These are phyloP conservation scores for Melolontha melolontha DNA, from an alignment of 2,888 invertebrate species.

Conservation along the genomic window DNA sequence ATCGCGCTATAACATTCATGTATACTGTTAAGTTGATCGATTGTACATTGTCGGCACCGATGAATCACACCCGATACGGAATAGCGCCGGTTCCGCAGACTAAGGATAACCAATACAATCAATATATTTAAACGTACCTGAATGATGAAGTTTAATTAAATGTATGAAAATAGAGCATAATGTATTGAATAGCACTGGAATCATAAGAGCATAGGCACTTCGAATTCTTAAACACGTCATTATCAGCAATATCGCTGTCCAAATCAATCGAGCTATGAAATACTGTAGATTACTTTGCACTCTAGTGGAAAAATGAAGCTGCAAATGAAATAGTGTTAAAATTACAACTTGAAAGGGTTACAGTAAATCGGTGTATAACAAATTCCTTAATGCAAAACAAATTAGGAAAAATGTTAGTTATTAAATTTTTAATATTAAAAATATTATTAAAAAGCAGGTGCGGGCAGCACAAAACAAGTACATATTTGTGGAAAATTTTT, in stretches of 20 bases:
- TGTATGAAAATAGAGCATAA: conserved; percentile 55
- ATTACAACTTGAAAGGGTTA: neutral
- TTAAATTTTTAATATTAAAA: too few relatives aligned
- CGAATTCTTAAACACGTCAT: conserved; percentile 57
- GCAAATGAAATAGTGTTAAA: conserved; percentile 45
- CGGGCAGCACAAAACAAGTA: too few relatives aligned
- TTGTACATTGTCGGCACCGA: too few relatives aligned
- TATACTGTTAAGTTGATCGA: too few relatives aligned
- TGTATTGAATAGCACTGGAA: conserved; percentile 60
- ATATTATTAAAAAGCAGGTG: too few relatives aligned
- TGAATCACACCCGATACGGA: too few relatives aligned
- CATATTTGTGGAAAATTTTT: too few relatives aligned
- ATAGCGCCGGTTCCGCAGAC: too few relatives aligned
- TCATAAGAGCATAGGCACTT: conserved; percentile 58
- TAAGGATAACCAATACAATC: too few relatives aligned
- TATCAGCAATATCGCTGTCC: conserved; percentile 58
- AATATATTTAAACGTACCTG: conserved; percentile 49
- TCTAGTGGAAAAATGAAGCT: conserved; percentile 54
- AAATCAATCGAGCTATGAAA: conserved; percentile 58
- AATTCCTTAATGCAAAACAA: too few relatives aligned
- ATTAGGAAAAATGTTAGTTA: too few relatives aligned
- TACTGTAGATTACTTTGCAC: conserved; percentile 58
- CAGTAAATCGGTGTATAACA: neutral
- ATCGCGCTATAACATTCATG: too few relatives aligned
- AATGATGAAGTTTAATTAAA: conserved; percentile 51